Conservation (phyloP, 2,113 vertebrate species). For the Elaphurus davidianus region DNA sequence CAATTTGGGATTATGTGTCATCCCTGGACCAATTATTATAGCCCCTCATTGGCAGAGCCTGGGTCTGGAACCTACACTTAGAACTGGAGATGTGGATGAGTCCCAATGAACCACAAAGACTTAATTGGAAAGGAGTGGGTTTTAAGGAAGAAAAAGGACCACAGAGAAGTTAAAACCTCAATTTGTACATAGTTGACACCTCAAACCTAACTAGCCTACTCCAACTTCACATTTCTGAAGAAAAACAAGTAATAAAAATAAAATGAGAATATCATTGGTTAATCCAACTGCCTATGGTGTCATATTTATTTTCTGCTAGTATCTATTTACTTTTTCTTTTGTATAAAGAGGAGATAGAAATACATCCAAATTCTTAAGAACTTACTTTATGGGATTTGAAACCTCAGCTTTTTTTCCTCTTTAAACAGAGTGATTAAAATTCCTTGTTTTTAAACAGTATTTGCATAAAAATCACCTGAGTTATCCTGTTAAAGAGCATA, state of each 20-base stretch:
- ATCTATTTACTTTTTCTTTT: neutral
- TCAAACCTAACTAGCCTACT: neutral
- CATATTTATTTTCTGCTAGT: neutral
- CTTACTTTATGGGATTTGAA: neutral
- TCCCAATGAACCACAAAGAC: neutral
- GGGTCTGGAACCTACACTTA: neutral
- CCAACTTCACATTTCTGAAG: neutral
- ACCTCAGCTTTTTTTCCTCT: neutral
- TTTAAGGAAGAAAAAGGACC: neutral
- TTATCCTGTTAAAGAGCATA: neutral
- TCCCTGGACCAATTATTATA: neutral
- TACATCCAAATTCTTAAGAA: neutral
- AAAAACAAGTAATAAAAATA: neutral
- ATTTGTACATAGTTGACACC: neutral
- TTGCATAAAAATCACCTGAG: neutral
- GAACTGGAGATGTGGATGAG: neutral
- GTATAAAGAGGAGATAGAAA: neutral
- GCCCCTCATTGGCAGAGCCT: neutral
- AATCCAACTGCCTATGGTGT: neutral
- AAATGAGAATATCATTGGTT: neutral
- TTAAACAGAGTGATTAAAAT: neutral
- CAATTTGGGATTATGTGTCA: neutral
- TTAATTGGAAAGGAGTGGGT: neutral
- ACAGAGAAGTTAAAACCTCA: neutral
- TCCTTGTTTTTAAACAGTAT: neutral